Percentiles rank a stretch among this genome's conserved stretches.
These are phyloP conservation scores for Danionella cerebrum DNA, from an alignment of 2,113 vertebrate genomes.

Conservation along the genomic window DNA sequence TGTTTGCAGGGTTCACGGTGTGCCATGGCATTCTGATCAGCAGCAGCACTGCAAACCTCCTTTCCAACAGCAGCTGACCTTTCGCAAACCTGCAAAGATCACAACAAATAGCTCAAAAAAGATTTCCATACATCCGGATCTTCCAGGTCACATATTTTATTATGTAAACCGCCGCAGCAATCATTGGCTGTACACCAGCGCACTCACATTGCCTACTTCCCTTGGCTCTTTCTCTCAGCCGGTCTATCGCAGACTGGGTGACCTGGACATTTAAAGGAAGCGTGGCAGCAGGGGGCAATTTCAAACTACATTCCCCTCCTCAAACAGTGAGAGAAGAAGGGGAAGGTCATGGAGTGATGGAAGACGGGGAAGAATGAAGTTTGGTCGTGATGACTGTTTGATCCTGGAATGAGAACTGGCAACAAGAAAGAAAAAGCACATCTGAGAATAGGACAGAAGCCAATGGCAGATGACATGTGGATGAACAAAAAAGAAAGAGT, in stretches of 20 bases:
- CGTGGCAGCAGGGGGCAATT: constrained; percentile 51
- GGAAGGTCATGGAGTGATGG: constrained; percentile 22
- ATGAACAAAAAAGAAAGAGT: constrained; percentile 4
- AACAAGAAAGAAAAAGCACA: constrained; percentile 5
- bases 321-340: constrained; percentile 42
- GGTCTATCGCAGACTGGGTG: constrained; percentile 40
- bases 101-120: constrained; percentile 18
- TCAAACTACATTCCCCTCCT: constrained; percentile 51
- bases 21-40: constrained; percentile 3
- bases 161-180: constrained; percentile 8
- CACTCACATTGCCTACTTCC: background rate
- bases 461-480: background rate
- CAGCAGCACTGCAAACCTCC: background rate
- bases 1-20: background rate
- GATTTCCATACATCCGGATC: constrained; percentile 4
- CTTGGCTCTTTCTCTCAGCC: background rate
- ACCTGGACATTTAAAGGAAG: constrained; percentile 55
- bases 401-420: constrained; percentile 35
- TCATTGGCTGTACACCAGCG: background rate
- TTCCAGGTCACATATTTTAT: constrained; percentile 3
- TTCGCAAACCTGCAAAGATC: constrained; percentile 16
- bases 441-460: background rate
- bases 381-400: constrained; percentile 35
- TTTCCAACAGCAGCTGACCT: constrained; percentile 12
- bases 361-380: constrained; percentile 6